These are phyloP conservation scores for Aeoliscus strigatus DNA, from an alignment of 2,797 vertebrate genomes.

Conservation along the genomic window DNA sequence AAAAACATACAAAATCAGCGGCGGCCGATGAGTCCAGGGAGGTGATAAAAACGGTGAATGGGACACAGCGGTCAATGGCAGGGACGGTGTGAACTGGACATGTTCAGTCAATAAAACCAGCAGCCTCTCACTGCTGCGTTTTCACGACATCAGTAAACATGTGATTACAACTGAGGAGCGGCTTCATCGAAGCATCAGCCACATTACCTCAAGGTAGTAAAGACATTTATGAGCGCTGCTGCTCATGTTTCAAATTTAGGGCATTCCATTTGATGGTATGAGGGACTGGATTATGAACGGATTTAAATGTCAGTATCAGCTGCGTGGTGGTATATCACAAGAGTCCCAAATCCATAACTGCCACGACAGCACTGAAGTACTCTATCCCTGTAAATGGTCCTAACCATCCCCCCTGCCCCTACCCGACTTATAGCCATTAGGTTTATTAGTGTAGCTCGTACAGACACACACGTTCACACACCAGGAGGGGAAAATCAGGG, in stretches of 20 bases:
- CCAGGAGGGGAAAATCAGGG: conserved; percentile 17
- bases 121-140: no score
- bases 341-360: conserved; percentile 26
- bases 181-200: conserved; percentile 13
- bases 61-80: no score
- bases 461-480: conserved; percentile 4
- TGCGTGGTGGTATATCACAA: conserved; percentile 25
- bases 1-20: no score
- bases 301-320: conserved; percentile 28
- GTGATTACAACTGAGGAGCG: no score
- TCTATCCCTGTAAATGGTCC: conserved; percentile 48
- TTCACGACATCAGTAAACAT: no score
- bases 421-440: conserved; percentile 57
- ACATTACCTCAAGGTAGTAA: conserved; percentile 1
- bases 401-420: no score
- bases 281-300: conserved; percentile 30
- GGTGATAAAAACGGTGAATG: no score
- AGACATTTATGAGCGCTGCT: conserved; percentile 15
- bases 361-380: conserved; percentile 18
- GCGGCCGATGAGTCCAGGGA: no score
- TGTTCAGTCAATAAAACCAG: no score
- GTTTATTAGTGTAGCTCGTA: conserved; percentile 59
- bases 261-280: conserved; percentile 29
- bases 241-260: conserved; percentile 25
- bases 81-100: no score